A percentile compares a stretch with the other conserved stretches of the same genome.
Conservation (phyloP, 2,888 invertebrate genomes). For the Bugula neritina region DNA sequence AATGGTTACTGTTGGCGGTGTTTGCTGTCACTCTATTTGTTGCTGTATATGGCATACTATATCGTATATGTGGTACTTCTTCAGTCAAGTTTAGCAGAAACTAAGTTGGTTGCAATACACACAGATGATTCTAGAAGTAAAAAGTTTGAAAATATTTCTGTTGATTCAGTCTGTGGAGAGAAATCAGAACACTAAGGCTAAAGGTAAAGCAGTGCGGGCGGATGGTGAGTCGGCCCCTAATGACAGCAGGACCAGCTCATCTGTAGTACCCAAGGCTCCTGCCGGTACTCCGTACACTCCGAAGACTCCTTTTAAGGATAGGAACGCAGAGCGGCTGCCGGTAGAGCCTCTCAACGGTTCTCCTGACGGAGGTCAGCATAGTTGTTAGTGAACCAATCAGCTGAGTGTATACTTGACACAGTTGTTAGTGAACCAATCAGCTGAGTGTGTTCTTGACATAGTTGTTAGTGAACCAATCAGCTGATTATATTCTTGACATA, state of each 20-base stretch:
- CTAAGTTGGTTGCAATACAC: too few species aligned
- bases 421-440: not conserved
- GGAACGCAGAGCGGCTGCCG: not conserved
- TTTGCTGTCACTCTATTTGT: too few species aligned
- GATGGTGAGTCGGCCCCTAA: not conserved
- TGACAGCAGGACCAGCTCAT: not conserved
- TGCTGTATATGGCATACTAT: too few species aligned
- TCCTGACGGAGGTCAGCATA: not conserved
- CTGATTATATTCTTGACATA: too few species aligned
- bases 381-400: not conserved
- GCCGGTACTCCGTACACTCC: constrained; percentile 6
- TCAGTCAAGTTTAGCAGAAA: too few species aligned
- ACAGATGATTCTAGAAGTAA: too few species aligned
- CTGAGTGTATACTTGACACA: too few species aligned
- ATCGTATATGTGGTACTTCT: too few species aligned
- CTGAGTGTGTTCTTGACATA: too few species aligned
- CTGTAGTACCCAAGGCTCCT: constrained; percentile 6
- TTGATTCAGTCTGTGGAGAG: constrained; percentile 9
- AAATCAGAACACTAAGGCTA: not conserved
- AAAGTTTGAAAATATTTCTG: too few species aligned
- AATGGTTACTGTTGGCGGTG: too few species aligned
- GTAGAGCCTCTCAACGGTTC: not conserved
- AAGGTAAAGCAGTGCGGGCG: not conserved
- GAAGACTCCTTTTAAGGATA: constrained; percentile 9
- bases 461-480: not conserved